A percentile compares a stretch with the other conserved stretches of the same genome.
phyloP scores from a whole-genome alignment of 2,797 vertebrate genomes.

The Hyperoplus immaculatus region DNA sequence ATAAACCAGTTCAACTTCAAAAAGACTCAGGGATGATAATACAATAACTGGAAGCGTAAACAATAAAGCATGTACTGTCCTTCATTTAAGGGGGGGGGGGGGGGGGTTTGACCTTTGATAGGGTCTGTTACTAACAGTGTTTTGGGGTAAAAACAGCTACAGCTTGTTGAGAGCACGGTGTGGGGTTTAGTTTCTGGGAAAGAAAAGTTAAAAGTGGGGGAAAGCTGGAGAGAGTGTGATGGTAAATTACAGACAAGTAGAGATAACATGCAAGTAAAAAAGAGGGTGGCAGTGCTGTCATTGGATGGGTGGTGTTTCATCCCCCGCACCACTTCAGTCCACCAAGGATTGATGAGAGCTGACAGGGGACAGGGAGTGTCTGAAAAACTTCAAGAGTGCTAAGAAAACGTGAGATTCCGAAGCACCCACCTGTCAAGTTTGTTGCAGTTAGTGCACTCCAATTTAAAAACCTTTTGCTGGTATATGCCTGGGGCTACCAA shows the following conservation, averaged over 20 bases:
- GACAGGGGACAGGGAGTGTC: constrained; percentile 21
- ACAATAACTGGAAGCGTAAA: background rate
- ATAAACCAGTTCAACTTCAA: background rate
- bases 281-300: constrained; percentile 22
- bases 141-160: constrained; percentile 29
- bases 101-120: constrained; percentile 22
- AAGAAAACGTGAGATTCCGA: constrained; percentile 27
- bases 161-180: background rate
- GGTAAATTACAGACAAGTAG: constrained; percentile 23
- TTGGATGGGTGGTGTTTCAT: constrained; percentile 11
- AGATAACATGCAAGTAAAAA: constrained; percentile 32
- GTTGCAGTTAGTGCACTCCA: constrained; percentile 50
- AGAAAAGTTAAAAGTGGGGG: background rate
- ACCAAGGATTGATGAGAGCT: constrained; percentile 19
- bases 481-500: constrained; percentile 26
- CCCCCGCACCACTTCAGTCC: constrained; percentile 25
- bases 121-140: constrained; percentile 9
- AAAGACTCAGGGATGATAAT: background rate
- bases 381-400: constrained; percentile 35
- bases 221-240: constrained; percentile 12
- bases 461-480: constrained; percentile 43
- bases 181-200: constrained; percentile 13
- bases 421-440: constrained; percentile 49
- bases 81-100: too few species aligned
- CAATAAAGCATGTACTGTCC: background rate